These are phyloP conservation scores for Apostichopus japonicus DNA, from an alignment of 35 echinoderm and acorn worm species.

Conservation along the genomic window DNA sequence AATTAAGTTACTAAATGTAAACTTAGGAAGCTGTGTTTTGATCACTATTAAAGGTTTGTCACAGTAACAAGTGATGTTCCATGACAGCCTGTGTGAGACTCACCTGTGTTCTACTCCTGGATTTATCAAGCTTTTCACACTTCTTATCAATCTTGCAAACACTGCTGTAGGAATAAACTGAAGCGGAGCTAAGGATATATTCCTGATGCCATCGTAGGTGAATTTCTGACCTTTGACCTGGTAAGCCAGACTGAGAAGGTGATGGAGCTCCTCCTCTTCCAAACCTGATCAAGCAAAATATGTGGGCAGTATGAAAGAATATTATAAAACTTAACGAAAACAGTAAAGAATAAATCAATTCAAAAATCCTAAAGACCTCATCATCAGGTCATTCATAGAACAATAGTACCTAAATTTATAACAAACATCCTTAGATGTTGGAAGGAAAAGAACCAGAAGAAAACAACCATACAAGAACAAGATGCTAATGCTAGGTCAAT, in stretches of 20 bases:
- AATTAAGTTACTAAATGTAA: no score
- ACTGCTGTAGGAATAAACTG: conserved; percentile 78
- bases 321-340: no score
- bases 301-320: no score
- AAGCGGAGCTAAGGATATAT: conserved; percentile 49
- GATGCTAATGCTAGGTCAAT: no score
- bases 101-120: conserved; percentile 67
- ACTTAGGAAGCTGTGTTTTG: no score
- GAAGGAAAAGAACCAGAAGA: no score
- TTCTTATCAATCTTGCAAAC: conserved; percentile 69
- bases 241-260: conserved; percentile 79
- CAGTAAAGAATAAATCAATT: no score
- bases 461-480: no score
- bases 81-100: not conserved
- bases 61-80: no score
- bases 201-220: conserved; percentile 63
- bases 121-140: conserved; percentile 73
- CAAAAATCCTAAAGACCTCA: not conserved
- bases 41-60: no score
- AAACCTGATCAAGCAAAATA: conserved; percentile 66
- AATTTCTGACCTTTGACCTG: conserved; percentile 65
- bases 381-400: not conserved
- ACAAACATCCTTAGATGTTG: not conserved
- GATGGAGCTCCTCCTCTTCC: conserved; percentile 87
- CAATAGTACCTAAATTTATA: not conserved